phyloP scores from a whole-genome alignment of 2,113 vertebrate genomes.

The Chitala chitala region DNA sequence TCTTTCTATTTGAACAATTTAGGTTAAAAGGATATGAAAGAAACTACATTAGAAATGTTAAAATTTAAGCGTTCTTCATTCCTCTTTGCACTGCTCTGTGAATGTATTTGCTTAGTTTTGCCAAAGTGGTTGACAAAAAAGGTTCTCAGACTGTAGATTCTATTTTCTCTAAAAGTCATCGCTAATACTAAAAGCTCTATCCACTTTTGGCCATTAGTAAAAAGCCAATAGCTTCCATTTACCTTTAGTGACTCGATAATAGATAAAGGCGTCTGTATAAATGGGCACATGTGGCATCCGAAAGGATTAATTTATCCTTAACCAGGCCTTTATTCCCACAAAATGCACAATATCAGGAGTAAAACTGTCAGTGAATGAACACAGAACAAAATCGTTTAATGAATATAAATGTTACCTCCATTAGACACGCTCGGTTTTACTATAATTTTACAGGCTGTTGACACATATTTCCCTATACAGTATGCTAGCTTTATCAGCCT shows the following conservation, averaged over 20 bases:
- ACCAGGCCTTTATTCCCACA: not conserved
- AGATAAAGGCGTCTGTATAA: conserved; percentile 4
- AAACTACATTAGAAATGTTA: not conserved
- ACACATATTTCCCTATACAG: not conserved
- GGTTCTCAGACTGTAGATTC: not conserved
- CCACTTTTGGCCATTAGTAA: not conserved
- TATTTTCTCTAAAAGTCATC: not conserved
- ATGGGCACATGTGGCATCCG: not conserved
- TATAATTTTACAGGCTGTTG: not conserved
- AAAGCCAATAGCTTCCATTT: not conserved
- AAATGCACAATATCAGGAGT: not conserved
- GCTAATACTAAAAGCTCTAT: conserved; percentile 14
- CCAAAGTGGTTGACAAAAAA: not conserved
- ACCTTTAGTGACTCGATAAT: not conserved
- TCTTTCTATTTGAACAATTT: not conserved
- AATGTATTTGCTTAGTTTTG: not conserved
- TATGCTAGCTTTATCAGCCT: not conserved
- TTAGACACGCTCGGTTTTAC: not conserved
- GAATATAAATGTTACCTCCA: not conserved
- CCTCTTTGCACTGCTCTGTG: not conserved
- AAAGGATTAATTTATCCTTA: not conserved
- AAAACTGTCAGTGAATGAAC: not conserved
- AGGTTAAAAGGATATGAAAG: not conserved
- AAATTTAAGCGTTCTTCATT: conserved; percentile 6
- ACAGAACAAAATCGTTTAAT: not conserved